Evolutionary conservation across 2,797 vertebrate species (phyloP), one percentile per base, ranked within the genome.

Genomic region (Sarcophilus harrisii): DNA sequence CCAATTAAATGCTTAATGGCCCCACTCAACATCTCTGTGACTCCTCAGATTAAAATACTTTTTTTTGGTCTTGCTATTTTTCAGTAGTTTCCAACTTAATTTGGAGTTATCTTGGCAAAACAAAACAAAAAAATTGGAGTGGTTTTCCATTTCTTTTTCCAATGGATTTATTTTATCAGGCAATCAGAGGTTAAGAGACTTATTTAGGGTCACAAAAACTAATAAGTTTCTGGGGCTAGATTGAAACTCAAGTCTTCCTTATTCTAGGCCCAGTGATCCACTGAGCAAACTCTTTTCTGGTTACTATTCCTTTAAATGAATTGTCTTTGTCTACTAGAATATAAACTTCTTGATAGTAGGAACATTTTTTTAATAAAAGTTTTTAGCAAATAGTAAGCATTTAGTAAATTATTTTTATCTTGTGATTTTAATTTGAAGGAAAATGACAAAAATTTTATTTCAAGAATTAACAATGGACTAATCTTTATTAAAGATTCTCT

Each of bases 351-450:
- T 81, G n/a, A 81, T 5, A 38, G 6, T 81, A 45, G 66, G 38
- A 81, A 45, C 66, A 21, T 2, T 59, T 27, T 32, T n/a, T 66
- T n/a, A n/a, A 1, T 16, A n/a, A 66, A 38, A 6, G 66, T 81
- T 2, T 24, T 21, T 24, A 81, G 66, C 18, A 45, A 81, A 81
- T 9, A 24, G n/a, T 45, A 81, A 38, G 38, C n/a, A 38, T n/a
- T 73, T 38, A 81, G 38, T 73, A 38, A 81, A n/a, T 81, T 6
- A 6, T 81, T 38, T 45, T 45, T 38, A 81, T 81, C 45, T 8
- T 24, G 18, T 8, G 16, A 81, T n/a, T 45, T 81, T 81, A 81
- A 81, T 81, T 94, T 96, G 8, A 91, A 27, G 96, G 90, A 16
- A 93, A 95, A 95, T 11, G 0, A 93, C 1, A 58, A 52, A 95